phyloP scores from a whole-genome alignment of 2,113 vertebrate genomes.

The Prunella himalayana region DNA sequence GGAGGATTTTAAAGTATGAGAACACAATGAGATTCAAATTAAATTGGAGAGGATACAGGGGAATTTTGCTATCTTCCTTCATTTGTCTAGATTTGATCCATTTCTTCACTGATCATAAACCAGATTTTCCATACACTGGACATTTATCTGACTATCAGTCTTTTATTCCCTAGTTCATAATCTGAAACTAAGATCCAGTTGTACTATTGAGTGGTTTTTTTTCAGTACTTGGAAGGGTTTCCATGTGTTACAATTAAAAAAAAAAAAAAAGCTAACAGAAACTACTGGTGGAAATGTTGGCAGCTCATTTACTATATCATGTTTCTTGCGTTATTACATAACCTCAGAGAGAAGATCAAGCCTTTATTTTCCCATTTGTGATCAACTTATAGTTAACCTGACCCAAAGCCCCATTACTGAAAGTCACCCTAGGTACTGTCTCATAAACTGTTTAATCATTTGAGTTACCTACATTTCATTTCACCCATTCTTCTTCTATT shows the following conservation, averaged over 20 bases:
- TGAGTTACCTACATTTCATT: not conserved
- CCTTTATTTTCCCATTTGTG: not conserved
- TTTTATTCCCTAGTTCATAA: not conserved
- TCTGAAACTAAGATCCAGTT: not conserved
- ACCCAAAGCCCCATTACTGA: not conserved
- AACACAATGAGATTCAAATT: not conserved
- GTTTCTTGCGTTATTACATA: not conserved
- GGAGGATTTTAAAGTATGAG: not conserved
- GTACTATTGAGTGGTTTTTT: not conserved
- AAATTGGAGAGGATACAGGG: not conserved
- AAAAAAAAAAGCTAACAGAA: not conserved
- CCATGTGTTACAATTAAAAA: not conserved
- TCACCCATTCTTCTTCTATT: not conserved
- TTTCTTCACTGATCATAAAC: not conserved
- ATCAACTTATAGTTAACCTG: not conserved
- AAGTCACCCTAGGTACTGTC: not conserved
- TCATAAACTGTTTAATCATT: not conserved
- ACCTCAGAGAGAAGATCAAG: not conserved
- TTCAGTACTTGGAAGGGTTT: not conserved
- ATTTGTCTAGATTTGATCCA: not conserved
- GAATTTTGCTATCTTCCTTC: not conserved
- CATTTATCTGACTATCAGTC: not conserved
- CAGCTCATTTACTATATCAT: not conserved
- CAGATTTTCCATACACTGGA: not conserved
- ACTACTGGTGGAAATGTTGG: not conserved